These are phyloP conservation scores for Kuschelorhynchus macadamiae DNA, from an alignment of 2,888 invertebrate species.

Conservation along the genomic window DNA sequence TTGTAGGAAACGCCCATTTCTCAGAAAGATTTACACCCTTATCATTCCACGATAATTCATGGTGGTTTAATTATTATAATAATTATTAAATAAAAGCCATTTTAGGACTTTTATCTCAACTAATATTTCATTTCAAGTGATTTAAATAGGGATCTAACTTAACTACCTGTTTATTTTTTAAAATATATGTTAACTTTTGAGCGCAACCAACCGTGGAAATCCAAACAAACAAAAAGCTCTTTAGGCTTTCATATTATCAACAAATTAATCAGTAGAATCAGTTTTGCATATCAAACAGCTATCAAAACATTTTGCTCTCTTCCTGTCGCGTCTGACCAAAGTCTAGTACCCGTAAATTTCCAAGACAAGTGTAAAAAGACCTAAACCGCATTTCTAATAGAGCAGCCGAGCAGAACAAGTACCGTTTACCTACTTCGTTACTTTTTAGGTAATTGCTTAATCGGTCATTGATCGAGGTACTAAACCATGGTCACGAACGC, in stretches of 20 bases:
- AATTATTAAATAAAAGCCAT: too few relatives aligned
- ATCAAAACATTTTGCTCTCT: slow-evolving; percentile 40
- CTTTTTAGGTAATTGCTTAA: slow-evolving; percentile 47
- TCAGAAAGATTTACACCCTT: too few relatives aligned
- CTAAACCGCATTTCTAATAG: slow-evolving; percentile 44
- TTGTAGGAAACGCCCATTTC: too few relatives aligned
- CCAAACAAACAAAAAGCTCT: slow-evolving; percentile 2
- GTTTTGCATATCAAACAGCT: slow-evolving; percentile 13
- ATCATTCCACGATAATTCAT: too few relatives aligned
- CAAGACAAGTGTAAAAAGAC: slow-evolving; percentile 39
- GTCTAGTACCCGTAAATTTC: slow-evolving; percentile 25
- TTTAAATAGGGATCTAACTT: too few relatives aligned
- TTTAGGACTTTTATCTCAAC: too few relatives aligned
- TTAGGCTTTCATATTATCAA: slow-evolving; percentile 3
- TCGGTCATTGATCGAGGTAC: slow-evolving; percentile 36
- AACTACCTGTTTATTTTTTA: neutral
- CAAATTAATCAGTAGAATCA: slow-evolving; percentile 19
- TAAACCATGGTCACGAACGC: slow-evolving; percentile 41
- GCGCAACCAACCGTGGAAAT: neutral
- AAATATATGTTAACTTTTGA: neutral
- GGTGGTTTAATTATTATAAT: too few relatives aligned
- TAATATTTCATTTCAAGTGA: too few relatives aligned
- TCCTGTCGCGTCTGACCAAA: slow-evolving; percentile 26
- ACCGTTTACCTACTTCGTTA: slow-evolving; percentile 46
- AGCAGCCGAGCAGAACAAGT: slow-evolving; percentile 45